Evolutionary conservation across 2,888 invertebrate species (phyloP).

Genomic region (Ganaspis brasiliensis): DNA sequence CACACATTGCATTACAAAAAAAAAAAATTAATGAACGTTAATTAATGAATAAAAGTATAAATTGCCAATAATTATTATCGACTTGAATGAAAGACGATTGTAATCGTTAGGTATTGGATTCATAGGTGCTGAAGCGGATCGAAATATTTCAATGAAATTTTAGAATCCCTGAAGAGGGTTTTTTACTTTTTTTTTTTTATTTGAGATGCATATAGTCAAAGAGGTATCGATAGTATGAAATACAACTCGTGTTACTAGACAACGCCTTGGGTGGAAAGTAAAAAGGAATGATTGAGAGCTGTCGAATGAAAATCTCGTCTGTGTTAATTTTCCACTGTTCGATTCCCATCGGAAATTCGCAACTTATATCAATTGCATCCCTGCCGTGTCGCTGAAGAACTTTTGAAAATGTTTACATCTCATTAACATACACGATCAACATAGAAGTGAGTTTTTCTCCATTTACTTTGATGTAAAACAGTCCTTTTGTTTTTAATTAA

Average conservation of each 20-base stretch:
- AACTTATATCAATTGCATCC: conserved; percentile 14
- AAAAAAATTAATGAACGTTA: background rate
- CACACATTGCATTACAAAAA: background rate
- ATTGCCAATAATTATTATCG: no score
- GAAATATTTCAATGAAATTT: background rate
- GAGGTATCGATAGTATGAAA: conserved; percentile 26
- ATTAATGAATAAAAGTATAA: no score
- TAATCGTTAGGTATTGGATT: no score
- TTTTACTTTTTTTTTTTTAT: background rate
- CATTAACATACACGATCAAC: background rate
- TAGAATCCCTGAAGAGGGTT: background rate
- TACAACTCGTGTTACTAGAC: background rate
- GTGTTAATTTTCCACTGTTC: conserved; percentile 76
- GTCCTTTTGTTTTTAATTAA: no score
- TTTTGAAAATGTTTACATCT: background rate
- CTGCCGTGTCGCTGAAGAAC: background rate
- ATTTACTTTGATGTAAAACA: background rate
- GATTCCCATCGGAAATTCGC: conserved; percentile 69
- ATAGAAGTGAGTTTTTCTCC: background rate
- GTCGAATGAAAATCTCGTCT: conserved; percentile 73
- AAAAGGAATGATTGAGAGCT: conserved; percentile 58
- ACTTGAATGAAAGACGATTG: no score
- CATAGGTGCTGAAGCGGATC: background rate
- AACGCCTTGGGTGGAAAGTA: conserved; percentile 45
- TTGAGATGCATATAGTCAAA: conserved; percentile 3